Evolutionary conservation across 2,797 vertebrate species (phyloP), one percentile per base, ranked within the genome.

Genomic region (Molossus molossus): DNA sequence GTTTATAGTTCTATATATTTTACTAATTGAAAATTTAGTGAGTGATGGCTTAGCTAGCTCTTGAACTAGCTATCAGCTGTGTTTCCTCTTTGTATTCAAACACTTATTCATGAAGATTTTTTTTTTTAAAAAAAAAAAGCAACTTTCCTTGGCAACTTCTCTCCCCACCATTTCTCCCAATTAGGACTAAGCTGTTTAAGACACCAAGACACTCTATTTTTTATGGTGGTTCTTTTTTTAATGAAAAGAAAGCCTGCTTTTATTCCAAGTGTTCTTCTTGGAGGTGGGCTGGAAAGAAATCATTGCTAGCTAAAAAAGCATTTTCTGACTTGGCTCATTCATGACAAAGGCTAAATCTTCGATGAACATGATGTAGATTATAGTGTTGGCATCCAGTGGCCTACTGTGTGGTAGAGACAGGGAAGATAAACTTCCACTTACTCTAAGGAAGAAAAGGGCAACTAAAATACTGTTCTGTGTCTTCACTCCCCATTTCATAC

Each of bases 171-270:
- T 82, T 92, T 8, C 45, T 95, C 9, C 70, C 11, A 55, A 15
- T 83, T 82, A 65, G 3, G 7, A 33, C 27, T 90, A 40, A 85
- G 53, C 82, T 82, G 27, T 62, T 94, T 18, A 89, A 94, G 27
- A 5, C 13, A 40, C n/a, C 21, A 89, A 94, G 27, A 5, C 13
- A 40, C n/a, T 82, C 3, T 67, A 4, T 55, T 72, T 84, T 84
- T 58, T 21, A 73, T 80, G 48, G 57, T 72, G 27, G 69, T 64
- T 83, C 70, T 55, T 57, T 79, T 15, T 77, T 55, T 33, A 12
- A 79, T 57, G 18, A 73, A 82, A 85, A 15, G 5, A 90, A 15
- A 87, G 10, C 8, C 13, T 82, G 1, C 1, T 37, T 33, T 96
- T 77, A 29, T 5, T 76, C 8, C 25, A 80, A 70, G 4, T 55